Evolutionary conservation across 2,113 vertebrate species (phyloP).

Genomic region (Eidolon helvum): DNA sequence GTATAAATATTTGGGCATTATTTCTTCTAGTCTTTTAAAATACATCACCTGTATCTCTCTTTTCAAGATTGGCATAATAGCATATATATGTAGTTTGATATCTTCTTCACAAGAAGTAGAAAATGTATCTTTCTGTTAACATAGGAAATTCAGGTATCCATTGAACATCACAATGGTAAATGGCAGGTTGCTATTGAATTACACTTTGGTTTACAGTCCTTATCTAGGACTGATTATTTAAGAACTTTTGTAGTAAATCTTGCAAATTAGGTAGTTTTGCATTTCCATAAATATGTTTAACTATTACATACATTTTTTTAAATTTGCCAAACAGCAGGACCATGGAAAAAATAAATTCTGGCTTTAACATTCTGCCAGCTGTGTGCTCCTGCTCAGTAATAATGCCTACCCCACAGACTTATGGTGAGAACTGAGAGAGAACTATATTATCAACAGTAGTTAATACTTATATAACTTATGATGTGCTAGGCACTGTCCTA

Average conservation of each 20-base stretch:
- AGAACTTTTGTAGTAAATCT: neutral
- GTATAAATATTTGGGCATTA: neutral
- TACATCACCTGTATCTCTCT: neutral
- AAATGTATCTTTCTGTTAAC: conserved; percentile 25
- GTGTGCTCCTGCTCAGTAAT: neutral
- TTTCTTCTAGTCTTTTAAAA: conserved; percentile 27
- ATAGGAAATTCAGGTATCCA: neutral
- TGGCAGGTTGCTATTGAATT: neutral
- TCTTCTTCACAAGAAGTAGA: conserved; percentile 23
- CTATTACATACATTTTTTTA: neutral
- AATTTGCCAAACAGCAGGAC: neutral
- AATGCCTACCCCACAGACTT: neutral
- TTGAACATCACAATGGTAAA: neutral
- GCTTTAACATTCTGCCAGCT: neutral
- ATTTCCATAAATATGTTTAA: conserved; percentile 29
- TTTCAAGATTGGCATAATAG: neutral
- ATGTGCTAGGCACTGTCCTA: neutral
- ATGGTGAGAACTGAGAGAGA: neutral
- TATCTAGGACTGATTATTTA: neutral
- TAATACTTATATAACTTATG: neutral
- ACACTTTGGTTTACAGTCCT: neutral
- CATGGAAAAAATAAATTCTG: neutral
- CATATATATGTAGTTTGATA: neutral
- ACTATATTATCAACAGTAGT: neutral
- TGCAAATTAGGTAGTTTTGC: neutral